Conservation (phyloP, 2,113 vertebrate genomes). For the Laterallus jamaicensis region DNA sequence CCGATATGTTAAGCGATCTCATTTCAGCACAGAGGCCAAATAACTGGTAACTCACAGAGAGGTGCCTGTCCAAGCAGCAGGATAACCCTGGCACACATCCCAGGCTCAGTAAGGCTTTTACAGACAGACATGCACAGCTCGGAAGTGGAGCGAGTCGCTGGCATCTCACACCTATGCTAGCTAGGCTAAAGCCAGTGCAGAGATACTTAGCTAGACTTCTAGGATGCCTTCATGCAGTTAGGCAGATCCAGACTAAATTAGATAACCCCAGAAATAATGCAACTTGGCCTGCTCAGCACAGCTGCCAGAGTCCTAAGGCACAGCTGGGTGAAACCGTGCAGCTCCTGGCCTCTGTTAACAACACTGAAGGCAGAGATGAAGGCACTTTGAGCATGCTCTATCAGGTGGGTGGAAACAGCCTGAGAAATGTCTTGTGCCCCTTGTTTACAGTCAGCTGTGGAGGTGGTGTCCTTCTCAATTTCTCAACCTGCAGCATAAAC, state of each 20-base stretch:
- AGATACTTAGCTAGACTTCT: not conserved
- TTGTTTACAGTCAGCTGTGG: not conserved
- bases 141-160: rapidly evolving
- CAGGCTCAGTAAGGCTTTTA: not conserved
- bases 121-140: rapidly evolving
- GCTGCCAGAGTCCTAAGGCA: not conserved
- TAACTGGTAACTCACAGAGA: not conserved
- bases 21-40: not conserved
- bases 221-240: not conserved
- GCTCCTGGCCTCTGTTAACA: not conserved
- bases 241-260: not conserved
- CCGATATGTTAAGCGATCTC: not conserved
- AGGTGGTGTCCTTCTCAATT: not conserved
- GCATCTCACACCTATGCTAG: not conserved
- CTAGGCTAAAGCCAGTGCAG: not conserved
- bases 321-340: not conserved
- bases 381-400: not conserved
- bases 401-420: not conserved
- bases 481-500: not conserved
- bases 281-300: not conserved
- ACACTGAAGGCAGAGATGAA: not conserved
- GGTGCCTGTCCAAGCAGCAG: not conserved
- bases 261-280: not conserved
- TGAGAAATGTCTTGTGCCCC: not conserved
- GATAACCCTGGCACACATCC: not conserved